Percentiles rank a stretch among this genome's conserved stretches.
phyloP scores from a whole-genome alignment of 2,888 invertebrate species.

The Ichneumon xanthorius region DNA sequence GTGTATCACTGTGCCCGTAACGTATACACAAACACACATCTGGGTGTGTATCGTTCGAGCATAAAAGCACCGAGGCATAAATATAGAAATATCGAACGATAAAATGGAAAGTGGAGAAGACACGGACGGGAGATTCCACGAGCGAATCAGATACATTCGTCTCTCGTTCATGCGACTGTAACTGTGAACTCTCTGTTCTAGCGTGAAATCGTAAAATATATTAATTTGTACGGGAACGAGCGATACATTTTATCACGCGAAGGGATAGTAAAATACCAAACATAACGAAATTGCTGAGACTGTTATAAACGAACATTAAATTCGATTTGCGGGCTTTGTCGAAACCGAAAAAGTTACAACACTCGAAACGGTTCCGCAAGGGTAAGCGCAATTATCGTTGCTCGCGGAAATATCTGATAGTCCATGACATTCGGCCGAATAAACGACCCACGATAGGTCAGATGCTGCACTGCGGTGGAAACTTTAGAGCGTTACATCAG shows the following conservation, averaged over 20 bases:
- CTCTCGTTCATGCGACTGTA: conserved; percentile 37
- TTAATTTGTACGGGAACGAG: conserved; percentile 50
- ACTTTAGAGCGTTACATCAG: no score
- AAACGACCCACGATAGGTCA: no score
- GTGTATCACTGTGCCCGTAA: conserved; percentile 48
- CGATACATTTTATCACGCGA: conserved; percentile 40
- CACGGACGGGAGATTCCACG: conserved; percentile 25
- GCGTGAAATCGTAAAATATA: conserved; percentile 50
- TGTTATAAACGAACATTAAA: conserved; percentile 14
- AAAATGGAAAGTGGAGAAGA: conserved; percentile 46
- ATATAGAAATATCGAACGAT: conserved; percentile 53
- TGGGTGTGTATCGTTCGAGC: conserved; percentile 52
- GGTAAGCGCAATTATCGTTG: no score
- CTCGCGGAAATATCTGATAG: no score
- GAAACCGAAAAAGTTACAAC: not conserved
- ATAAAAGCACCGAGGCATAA: conserved; percentile 56
- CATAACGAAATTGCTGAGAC: conserved; percentile 9
- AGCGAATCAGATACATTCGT: conserved; percentile 44
- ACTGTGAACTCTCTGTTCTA: not conserved
- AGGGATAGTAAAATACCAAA: conserved; percentile 16
- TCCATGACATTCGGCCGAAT: no score
- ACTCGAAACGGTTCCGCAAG: not conserved
- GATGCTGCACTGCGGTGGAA: no score
- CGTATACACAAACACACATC: conserved; percentile 30
- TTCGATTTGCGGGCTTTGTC: not conserved